Evolutionary conservation across 2,113 vertebrate species (phyloP), one percentile per base, ranked within the genome.

Genomic region (Aegotheles bennettii): DNA sequence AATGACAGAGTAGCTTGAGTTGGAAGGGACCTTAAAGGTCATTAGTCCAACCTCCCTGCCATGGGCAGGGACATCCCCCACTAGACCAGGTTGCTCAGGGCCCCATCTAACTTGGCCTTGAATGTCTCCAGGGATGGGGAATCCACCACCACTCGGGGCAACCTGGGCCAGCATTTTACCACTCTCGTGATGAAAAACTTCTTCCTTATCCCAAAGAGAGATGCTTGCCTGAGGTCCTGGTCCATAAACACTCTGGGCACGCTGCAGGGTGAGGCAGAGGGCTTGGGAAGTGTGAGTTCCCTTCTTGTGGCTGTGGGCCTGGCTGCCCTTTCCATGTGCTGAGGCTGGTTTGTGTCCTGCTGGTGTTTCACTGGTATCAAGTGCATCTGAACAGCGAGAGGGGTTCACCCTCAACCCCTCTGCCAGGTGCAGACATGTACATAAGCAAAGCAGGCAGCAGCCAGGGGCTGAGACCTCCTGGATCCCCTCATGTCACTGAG

Each of bases 231-330:
- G 53, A 79, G 21, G 36, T 79, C 48, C 48, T 21, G 20, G 23
- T 21, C 56, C 3, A 0, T 50, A 47, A 38, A 56, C 50, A 40
- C 57, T 63, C 36, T 26, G 54, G 40, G 36, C 43, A n/a, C 0
- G 0, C 48, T 51, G 33, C 0, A 2, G 47, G 33, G 35, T 28
- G 38, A 68, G 51, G 47, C 69, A 82, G 51, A 25, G 10, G 51
- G 36, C 19, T 12, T 11, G 7, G 48, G 59, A 69, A 73, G 28
- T 21, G 10, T 21, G 28, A 63, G 16, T 59, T 80, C 59, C 54
- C 57, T 48, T 70, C 18, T 43, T 73, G 24, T 60, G 38, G 20
- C 10, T 48, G 20, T 19, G 28, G 38, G 15, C 31, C 53, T 48
- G 57, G 21, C 47, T 56, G 35, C 20, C 57, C 24, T 65, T 35